Percentiles rank a stretch among this genome's conserved stretches.
These are phyloP conservation scores for Sceloporus tristichus DNA, from an alignment of 2,113 vertebrate genomes.

Conservation along the genomic window DNA sequence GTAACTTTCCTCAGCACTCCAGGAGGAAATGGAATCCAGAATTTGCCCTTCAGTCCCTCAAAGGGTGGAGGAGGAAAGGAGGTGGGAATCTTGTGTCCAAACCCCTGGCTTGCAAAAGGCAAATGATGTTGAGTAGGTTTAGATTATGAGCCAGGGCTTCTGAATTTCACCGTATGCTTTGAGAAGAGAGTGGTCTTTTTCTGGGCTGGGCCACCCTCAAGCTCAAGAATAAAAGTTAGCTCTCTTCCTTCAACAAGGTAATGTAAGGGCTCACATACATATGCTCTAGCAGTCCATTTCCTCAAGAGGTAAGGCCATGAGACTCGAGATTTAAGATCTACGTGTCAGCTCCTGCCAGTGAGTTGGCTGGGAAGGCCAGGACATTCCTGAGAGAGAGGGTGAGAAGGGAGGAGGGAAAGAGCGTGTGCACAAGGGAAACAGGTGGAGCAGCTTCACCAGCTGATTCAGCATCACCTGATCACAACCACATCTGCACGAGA, in stretches of 20 bases:
- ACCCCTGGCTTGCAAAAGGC: neutral
- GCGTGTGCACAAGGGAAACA: neutral
- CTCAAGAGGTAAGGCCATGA: slow-evolving; percentile 22
- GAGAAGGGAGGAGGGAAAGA: neutral
- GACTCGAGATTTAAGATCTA: neutral
- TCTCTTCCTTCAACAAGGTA: neutral
- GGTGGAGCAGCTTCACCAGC: slow-evolving; percentile 33
- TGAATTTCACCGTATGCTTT: neutral
- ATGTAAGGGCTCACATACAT: neutral
- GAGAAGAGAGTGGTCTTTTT: neutral
- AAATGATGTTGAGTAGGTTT: neutral
- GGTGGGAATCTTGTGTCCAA: neutral
- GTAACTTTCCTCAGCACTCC: neutral
- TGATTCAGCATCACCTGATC: slow-evolving; percentile 44
- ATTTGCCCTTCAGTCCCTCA: neutral
- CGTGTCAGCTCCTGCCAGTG: slow-evolving; percentile 26
- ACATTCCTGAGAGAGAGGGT: slow-evolving; percentile 16
- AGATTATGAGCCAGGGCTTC: neutral
- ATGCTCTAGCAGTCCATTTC: neutral
- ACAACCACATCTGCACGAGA: slow-evolving; percentile 19
- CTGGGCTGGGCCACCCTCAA: no score
- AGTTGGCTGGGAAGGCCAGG: neutral
- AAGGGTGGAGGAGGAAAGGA: neutral
- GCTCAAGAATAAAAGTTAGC: neutral
- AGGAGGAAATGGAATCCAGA: neutral